These are phyloP conservation scores for Bombus turneri DNA, from an alignment of 1,140 invertebrate species.

Conservation along the genomic window DNA sequence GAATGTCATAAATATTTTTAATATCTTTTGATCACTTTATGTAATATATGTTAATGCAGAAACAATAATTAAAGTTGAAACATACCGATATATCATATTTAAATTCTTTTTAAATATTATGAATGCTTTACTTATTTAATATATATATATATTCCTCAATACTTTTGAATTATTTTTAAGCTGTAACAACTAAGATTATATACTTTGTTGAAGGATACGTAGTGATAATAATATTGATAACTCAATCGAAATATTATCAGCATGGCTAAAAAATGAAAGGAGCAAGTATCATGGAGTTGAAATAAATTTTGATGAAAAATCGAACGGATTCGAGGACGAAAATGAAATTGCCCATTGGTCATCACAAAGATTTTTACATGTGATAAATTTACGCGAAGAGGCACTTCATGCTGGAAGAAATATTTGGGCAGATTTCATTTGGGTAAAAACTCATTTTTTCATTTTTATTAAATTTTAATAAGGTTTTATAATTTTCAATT, in stretches of 20 bases:
- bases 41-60: not conserved
- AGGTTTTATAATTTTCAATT: not conserved
- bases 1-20: not conserved
- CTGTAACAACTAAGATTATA: not conserved
- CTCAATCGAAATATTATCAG: conserved; percentile 87
- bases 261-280: conserved; percentile 87
- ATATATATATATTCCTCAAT: no score
- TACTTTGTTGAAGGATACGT: conserved; percentile 87
- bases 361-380: conserved; percentile 88
- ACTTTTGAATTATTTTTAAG: not conserved
- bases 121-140: not conserved
- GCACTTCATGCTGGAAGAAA: conserved; percentile 88
- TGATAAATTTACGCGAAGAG: conserved; percentile 92
- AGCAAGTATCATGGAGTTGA: conserved; percentile 89
- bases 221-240: conserved; percentile 95
- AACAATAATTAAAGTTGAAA: not conserved
- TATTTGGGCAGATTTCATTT: conserved; percentile 93
- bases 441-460: conserved; percentile 83
- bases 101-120: not conserved
- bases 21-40: no score
- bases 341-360: conserved; percentile 89
- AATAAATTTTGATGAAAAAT: conserved; percentile 84
- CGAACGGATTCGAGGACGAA: conserved; percentile 85
- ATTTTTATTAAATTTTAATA: not conserved
- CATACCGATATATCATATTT: not conserved